Evolutionary conservation across 2,113 vertebrate genomes (phyloP).

Genomic region (Megaptera novaeangliae): DNA sequence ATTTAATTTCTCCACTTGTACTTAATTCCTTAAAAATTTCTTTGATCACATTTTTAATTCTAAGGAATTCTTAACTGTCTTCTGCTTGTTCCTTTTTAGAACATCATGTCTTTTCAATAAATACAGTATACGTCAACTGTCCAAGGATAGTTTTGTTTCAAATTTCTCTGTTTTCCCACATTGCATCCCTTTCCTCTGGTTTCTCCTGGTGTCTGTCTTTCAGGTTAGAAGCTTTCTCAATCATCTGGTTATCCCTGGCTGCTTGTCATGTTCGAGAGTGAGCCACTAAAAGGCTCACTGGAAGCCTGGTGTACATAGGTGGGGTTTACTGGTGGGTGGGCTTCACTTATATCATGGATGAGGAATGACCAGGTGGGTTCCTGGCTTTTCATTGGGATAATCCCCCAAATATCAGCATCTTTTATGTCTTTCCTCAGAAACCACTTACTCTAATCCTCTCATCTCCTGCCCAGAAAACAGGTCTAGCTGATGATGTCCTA

Average conservation of each 20-base stretch:
- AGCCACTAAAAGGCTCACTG: background rate
- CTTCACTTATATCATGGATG: background rate
- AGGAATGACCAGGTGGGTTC: background rate
- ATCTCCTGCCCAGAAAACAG: background rate
- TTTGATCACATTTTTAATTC: background rate
- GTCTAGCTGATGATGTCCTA: background rate
- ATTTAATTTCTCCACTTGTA: background rate
- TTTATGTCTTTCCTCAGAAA: background rate
- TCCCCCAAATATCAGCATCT: background rate
- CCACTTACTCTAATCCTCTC: background rate
- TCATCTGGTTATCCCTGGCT: background rate
- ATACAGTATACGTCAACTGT: background rate
- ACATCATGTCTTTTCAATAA: background rate
- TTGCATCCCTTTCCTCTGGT: background rate
- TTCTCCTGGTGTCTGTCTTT: background rate
- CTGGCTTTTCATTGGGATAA: background rate
- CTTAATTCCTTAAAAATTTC: background rate
- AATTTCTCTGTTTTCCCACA: background rate
- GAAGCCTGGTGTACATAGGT: background rate
- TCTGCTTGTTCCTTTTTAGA: background rate
- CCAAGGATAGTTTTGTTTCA: background rate
- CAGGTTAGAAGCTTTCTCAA: background rate
- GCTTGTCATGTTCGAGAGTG: background rate
- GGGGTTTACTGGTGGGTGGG: too few species aligned
- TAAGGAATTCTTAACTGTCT: background rate